Conservation (phyloP, 2,888 invertebrate genomes). For the Leuctra nigra region DNA sequence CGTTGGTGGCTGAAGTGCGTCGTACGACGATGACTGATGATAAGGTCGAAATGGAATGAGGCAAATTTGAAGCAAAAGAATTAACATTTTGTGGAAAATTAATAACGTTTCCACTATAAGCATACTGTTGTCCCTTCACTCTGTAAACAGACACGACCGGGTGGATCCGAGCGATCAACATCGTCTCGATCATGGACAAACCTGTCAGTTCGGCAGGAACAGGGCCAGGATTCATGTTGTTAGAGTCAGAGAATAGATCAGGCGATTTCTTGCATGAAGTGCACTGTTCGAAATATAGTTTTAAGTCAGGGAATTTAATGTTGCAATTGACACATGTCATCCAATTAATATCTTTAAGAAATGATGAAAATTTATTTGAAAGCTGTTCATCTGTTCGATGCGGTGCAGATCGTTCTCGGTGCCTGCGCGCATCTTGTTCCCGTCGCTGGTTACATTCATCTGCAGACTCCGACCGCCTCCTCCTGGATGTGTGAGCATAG, state of each 20-base stretch:
- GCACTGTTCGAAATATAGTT: not conserved
- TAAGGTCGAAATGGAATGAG: not conserved
- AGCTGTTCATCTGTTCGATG: too few species aligned
- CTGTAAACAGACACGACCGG: conserved; percentile 17
- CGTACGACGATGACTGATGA: not conserved
- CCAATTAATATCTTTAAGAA: too few species aligned
- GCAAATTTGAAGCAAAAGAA: conserved; percentile 7
- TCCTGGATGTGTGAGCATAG: too few species aligned
- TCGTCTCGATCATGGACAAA: conserved; percentile 9
- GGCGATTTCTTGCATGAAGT: not conserved
- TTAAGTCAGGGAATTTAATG: not conserved
- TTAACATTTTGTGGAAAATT: conserved; percentile 20
- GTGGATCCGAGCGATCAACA: conserved; percentile 20
- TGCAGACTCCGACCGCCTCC: too few species aligned
- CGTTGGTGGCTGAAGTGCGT: not conserved
- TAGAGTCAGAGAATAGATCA: not conserved
- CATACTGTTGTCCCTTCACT: conserved; percentile 20
- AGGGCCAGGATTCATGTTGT: conserved; percentile 1
- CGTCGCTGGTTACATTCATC: too few species aligned
- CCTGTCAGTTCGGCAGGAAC: conserved; percentile 2
- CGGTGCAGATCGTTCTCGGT: too few species aligned
- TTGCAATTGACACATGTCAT: not conserved
- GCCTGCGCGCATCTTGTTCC: too few species aligned
- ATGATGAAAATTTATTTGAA: too few species aligned
- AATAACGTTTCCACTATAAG: conserved; percentile 15